A percentile compares a stretch with the other conserved stretches of the same genome.
phyloP scores from a whole-genome alignment of 37 sponge, comb jelly and placozoan species.

The Chondrosia reniformis region DNA sequence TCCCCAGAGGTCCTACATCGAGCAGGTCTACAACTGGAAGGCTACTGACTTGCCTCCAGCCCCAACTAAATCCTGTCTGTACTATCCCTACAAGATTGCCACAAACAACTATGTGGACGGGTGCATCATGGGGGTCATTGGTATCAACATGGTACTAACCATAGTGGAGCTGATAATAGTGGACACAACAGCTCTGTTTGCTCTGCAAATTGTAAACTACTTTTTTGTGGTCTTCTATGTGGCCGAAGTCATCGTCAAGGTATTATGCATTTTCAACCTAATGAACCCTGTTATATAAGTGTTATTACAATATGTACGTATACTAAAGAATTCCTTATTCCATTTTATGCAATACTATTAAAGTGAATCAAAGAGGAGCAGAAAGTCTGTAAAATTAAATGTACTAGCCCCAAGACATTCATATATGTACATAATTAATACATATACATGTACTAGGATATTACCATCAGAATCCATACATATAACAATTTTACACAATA shows the following conservation, averaged over 20 bases:
- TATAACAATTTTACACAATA: no score
- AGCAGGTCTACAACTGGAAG: not conserved
- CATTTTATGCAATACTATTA: no score
- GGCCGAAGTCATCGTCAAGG: slow-evolving; percentile 68
- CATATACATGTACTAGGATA: no score
- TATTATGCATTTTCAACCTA: not conserved
- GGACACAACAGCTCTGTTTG: not conserved
- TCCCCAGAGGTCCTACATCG: slow-evolving; percentile 31
- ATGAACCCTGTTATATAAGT: no score
- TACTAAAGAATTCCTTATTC: not conserved
- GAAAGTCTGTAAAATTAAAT: no score
- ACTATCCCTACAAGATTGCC: slow-evolving; percentile 36
- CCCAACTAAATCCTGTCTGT: slow-evolving; percentile 30
- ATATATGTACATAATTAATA: no score
- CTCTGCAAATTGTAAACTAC: slow-evolving; percentile 52
- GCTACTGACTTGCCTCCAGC: not conserved
- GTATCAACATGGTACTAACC: slow-evolving; percentile 48
- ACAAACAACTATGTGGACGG: slow-evolving; percentile 45
- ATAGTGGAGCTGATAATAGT: slow-evolving; percentile 55
- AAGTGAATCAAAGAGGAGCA: no score
- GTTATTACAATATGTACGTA: no score
- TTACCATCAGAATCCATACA: no score
- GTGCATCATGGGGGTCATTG: slow-evolving; percentile 54
- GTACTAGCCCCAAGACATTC: no score
- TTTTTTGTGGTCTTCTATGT: slow-evolving; percentile 56